Conservation (phyloP, 2,888 invertebrate species). For the Agrochola macilenta region DNA sequence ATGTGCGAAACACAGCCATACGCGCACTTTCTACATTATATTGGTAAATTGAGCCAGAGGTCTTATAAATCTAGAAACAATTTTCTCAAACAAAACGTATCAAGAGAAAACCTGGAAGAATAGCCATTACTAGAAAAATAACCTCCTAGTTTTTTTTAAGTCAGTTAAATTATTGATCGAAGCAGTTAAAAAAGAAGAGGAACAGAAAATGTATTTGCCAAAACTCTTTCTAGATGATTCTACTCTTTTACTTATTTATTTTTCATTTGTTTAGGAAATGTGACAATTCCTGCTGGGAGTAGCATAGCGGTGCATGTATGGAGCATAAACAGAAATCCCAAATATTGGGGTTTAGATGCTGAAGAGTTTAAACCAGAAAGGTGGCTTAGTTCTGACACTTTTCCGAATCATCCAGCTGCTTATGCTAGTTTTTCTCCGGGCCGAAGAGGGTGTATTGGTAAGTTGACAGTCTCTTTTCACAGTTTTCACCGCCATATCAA, state of each 20-base stretch:
- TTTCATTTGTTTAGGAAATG: conserved; percentile 38
- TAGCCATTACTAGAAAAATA: background rate
- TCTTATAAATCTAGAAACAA: background rate
- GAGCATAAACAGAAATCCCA: conserved; percentile 34
- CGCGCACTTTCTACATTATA: background rate
- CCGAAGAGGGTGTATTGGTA: conserved; percentile 62
- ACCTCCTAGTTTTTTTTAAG: background rate
- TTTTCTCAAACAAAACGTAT: background rate
- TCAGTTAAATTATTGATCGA: too few species aligned
- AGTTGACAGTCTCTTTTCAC: background rate
- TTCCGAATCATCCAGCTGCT: conserved; percentile 43
- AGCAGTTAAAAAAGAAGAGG: background rate
- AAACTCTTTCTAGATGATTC: background rate
- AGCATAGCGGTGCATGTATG: conserved; percentile 40
- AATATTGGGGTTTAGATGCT: conserved; percentile 51
- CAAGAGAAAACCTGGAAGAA: background rate
- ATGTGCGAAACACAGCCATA: background rate
- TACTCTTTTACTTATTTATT: background rate
- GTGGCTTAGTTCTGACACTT: conserved; percentile 32
- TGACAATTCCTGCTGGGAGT: conserved; percentile 53
- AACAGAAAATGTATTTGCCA: background rate
- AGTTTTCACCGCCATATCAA: too few species aligned
- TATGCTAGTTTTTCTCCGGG: conserved; percentile 63
- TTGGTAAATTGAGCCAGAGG: background rate
- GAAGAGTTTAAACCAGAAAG: conserved; percentile 50